A percentile compares a stretch with the other conserved stretches of the same genome.
phyloP scores from a whole-genome alignment of 2,113 vertebrate genomes.

The Tragelaphus imberbis region DNA sequence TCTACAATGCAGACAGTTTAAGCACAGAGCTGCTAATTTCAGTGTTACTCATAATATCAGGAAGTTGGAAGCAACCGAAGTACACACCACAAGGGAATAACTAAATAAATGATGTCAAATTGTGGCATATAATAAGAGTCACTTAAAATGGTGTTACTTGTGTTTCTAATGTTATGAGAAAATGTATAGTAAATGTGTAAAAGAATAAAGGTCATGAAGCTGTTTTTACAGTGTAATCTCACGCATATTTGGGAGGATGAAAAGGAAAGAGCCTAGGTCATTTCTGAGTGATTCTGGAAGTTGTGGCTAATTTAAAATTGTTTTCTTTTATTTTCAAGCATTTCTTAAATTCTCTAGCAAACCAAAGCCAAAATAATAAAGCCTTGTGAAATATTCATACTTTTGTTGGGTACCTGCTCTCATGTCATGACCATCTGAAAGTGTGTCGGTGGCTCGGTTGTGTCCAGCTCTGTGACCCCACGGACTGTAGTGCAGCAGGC shows the following conservation, averaged over 20 bases:
- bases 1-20: not conserved
- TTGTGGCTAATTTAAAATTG: not conserved
- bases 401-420: not conserved
- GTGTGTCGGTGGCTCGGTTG: rapidly evolving
- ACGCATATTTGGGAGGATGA: not conserved
- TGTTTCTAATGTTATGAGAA: not conserved
- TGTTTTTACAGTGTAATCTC: not conserved
- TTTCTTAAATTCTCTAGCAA: not conserved
- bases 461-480: not conserved
- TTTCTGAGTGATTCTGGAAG: not conserved
- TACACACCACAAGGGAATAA: not conserved
- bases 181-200: not conserved
- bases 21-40: not conserved
- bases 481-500: rapidly evolving
- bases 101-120: not conserved
- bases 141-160: not conserved
- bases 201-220: not conserved
- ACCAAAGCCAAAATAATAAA: not conserved
- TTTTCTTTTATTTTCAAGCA: not conserved
- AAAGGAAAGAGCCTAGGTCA: not conserved
- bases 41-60: not conserved
- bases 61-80: not conserved
- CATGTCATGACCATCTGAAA: not conserved
- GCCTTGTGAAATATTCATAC: not conserved
- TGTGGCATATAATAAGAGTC: not conserved